These are phyloP conservation scores for Ophion ventricosus DNA, from an alignment of 2,888 invertebrate species.

Conservation along the genomic window DNA sequence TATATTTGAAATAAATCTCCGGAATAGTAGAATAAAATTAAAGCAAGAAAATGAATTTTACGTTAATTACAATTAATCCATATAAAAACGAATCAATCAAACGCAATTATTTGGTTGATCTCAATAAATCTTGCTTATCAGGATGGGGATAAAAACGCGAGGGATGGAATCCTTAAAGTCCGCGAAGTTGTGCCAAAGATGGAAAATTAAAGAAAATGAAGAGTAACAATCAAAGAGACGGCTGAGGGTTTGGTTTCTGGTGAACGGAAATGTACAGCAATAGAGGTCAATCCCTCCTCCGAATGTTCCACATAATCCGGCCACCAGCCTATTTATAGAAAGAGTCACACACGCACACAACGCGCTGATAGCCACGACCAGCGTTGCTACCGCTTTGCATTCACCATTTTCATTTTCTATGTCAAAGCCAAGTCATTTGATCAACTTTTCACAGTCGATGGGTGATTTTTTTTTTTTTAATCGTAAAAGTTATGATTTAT, in stretches of 20 bases:
- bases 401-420: slow-evolving; percentile 25
- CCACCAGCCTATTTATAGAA: slow-evolving; percentile 74
- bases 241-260: slow-evolving; percentile 32
- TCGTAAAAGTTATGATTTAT: neutral
- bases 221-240: neutral
- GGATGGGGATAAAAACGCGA: neutral
- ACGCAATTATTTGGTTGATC: neutral
- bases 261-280: slow-evolving; percentile 34
- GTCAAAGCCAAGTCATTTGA: slow-evolving; percentile 27
- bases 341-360: slow-evolving; percentile 49
- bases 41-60: neutral
- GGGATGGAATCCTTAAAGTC: neutral
- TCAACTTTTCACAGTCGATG: neutral
- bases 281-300: slow-evolving; percentile 45
- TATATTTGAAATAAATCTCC: neutral
- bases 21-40: neutral
- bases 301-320: slow-evolving; percentile 69
- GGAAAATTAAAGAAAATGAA: neutral
- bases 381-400: neutral
- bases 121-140: neutral
- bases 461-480: neutral
- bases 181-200: neutral
- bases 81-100: neutral
- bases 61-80: neutral
- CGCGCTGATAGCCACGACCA: slow-evolving; percentile 16